Base-by-base conservation (phyloP, 2,113 vertebrate genomes). In the Solea solea region DNA sequence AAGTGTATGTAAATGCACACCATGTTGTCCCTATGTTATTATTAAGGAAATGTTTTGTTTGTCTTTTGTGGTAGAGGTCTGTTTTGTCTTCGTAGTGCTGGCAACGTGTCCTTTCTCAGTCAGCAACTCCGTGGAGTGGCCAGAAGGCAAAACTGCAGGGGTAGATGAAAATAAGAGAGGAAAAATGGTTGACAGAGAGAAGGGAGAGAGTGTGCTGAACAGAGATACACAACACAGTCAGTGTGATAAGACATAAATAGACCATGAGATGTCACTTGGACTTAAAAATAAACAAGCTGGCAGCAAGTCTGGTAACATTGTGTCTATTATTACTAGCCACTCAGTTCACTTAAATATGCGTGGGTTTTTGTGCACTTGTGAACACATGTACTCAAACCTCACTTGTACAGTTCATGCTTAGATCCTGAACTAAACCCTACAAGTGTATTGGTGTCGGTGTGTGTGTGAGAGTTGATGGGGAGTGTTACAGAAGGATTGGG, bases 111-210 rank as follows among this genome's bases (percentile, higher is more conserved):
- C 81, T 80, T 80, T 86, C 83, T 86, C 87, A 79, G 85, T 87
- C 82, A 85, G 85, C 87, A 87, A 81, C 75, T 86, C 64, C 41
- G 78, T 88, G 85, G 80, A 82, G 82, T 82, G 81, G 69, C 85
- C 83, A 89, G 86, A 86, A 88, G 86, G 83, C 81, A 82, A 77
- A 86, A 80, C 82, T 81, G 78, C 81, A 86, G 89, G 89, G 78
- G 69, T 59, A 85, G 49, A 74, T 52, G 69, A 79, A 65, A 64
- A 65, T 61, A 62, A 63, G 68, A 62, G 72, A 67, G 65, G 78
- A 56, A 65, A 81, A 66, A 54, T 59, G 34, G 55, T 52, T 56
- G 53, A 64, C 14, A 25, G 51, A 69, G 65, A 45, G 14, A 21
- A n/a, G 51, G 46, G 59, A 66, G 70, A 82, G 64, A 76, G 72